Percentiles rank a stretch among this genome's conserved stretches.
Evolutionary conservation across 1,140 invertebrate species (phyloP).

Genomic region (Micrasema minimum): DNA sequence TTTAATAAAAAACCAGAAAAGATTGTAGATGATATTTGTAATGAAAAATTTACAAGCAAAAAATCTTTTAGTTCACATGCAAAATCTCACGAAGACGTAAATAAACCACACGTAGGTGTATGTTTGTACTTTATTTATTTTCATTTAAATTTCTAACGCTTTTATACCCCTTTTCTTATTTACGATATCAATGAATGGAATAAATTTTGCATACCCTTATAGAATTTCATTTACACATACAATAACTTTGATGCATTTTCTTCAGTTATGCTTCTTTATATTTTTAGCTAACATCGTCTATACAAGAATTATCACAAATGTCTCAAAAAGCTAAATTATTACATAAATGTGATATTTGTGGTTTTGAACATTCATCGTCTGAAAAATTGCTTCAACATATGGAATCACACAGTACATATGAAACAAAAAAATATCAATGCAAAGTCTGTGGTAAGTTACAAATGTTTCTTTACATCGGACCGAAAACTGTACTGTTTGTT

Average conservation of each 20-base stretch:
- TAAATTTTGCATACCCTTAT: too few species aligned
- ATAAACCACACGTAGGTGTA: not conserved
- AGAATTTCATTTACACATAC: too few species aligned
- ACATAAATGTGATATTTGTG: slow-evolving; percentile 33
- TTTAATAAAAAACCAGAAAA: slow-evolving; percentile 2
- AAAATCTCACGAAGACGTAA: slow-evolving; percentile 26
- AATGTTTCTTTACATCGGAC: too few species aligned
- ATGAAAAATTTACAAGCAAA: slow-evolving; percentile 20
- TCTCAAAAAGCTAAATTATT: not conserved
- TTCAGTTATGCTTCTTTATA: too few species aligned
- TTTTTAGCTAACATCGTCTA: not conserved
- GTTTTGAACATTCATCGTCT: not conserved
- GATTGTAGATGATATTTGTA: slow-evolving; percentile 23
- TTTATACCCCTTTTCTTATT: too few species aligned
- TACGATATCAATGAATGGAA: too few species aligned
- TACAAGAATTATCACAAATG: slow-evolving; percentile 2
- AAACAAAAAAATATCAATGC: slow-evolving; percentile 27
- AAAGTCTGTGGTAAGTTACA: slow-evolving; percentile 32
- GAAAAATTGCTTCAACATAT: slow-evolving; percentile 4
- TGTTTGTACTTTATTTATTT: too few species aligned
- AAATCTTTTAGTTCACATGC: slow-evolving; percentile 7
- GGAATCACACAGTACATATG: slow-evolving; percentile 16
- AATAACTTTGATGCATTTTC: too few species aligned
- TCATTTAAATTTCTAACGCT: too few species aligned
- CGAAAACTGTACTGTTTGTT: too few species aligned